Conservation (phyloP, 2,888 invertebrate genomes). For the Troglohyphantes excavatus region DNA sequence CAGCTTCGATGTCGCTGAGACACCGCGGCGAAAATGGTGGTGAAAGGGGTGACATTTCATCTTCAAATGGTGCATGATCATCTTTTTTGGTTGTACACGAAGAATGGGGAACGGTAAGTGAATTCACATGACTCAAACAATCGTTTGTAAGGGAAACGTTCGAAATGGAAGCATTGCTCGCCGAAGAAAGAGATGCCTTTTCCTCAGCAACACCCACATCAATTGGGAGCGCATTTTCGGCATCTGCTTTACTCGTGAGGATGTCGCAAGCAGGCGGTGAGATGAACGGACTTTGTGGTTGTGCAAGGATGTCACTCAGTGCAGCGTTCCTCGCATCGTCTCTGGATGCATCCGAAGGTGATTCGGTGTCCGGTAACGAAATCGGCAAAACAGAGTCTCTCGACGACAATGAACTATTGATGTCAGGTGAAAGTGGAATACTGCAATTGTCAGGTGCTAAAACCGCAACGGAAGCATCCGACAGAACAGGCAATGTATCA, state of each 20-base stretch:
- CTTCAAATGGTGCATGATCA: not conserved
- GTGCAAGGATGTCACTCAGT: no score
- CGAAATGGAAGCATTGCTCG: not conserved
- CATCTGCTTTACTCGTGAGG: not conserved
- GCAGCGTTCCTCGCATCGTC: not conserved
- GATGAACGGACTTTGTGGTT: not conserved
- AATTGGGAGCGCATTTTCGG: not conserved
- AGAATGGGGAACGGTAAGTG: not conserved
- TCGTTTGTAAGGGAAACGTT: not conserved
- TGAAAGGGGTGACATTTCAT: constrained; percentile 7
- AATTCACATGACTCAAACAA: not conserved
- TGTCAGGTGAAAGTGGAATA: not conserved
- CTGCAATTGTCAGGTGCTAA: not conserved
- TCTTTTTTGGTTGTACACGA: no score
- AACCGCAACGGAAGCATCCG: not conserved
- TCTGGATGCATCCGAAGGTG: not conserved
- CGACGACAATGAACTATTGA: not conserved
- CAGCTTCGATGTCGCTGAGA: constrained; percentile 18
- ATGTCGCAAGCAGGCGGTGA: not conserved
- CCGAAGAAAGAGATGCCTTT: not conserved
- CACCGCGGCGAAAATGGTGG: not conserved
- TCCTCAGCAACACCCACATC: not conserved
- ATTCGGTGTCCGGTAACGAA: not conserved
- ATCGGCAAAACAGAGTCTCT: not conserved
- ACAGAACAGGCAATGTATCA: constrained; percentile 24